Conservation (phyloP, 1,140 invertebrate species). For the Papilio glaucus region DNA sequence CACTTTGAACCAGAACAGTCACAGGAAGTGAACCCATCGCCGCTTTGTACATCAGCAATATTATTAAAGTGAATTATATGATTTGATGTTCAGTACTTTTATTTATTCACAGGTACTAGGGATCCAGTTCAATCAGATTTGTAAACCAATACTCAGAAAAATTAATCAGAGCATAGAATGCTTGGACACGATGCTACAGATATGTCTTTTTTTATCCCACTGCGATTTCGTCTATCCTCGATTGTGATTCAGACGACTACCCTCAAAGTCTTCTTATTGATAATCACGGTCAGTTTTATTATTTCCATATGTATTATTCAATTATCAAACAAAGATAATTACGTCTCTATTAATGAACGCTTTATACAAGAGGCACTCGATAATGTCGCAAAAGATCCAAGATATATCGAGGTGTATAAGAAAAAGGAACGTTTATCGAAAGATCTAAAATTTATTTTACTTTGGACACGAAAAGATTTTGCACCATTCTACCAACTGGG, state of each 20-base stretch:
- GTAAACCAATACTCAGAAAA: neutral
- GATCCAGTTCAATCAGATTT: neutral
- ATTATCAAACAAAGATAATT: neutral
- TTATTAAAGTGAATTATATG: no score
- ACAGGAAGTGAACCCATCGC: no score
- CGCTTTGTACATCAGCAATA: no score
- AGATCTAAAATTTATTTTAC: conserved; percentile 60
- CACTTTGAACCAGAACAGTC: no score
- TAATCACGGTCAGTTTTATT: conserved; percentile 53
- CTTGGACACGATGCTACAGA: neutral
- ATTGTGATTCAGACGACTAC: conserved; percentile 50
- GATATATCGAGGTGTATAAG: conserved; percentile 60
- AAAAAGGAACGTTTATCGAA: conserved; percentile 52
- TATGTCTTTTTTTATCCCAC: conserved; percentile 19
- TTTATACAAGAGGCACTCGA: conserved; percentile 57
- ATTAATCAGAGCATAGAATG: neutral
- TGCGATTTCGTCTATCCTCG: conserved; percentile 40
- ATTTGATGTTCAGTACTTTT: neutral
- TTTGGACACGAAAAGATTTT: conserved; percentile 62
- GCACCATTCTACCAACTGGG: conserved; percentile 60
- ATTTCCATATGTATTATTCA: conserved; percentile 55
- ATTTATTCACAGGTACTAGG: neutral
- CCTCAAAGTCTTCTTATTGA: conserved; percentile 50
- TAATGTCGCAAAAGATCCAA: conserved; percentile 60
- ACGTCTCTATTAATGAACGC: conserved; percentile 42